Conservation (phyloP, 2,888 invertebrate species). For the Teinopalpus imperialis region DNA sequence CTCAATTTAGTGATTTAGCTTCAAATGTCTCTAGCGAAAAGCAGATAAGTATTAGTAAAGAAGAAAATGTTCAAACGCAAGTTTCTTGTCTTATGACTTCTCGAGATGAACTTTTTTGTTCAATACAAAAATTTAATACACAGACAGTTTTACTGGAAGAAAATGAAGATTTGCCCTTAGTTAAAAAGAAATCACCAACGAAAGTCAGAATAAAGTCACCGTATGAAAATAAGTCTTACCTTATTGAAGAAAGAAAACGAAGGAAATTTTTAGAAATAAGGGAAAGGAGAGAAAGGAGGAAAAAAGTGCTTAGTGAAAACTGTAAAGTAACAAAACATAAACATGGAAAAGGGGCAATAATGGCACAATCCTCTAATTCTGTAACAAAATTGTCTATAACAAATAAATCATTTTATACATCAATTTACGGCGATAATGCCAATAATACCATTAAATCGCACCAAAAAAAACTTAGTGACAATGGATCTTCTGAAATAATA, state of each 20-base stretch:
- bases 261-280: conserved; percentile 64
- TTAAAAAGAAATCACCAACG: conserved; percentile 53
- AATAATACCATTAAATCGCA: conserved; percentile 38
- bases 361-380: conserved; percentile 62
- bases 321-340: conserved; percentile 58
- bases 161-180: conserved; percentile 37
- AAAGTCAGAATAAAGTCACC: conserved; percentile 66
- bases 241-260: conserved; percentile 65
- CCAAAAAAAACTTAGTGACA: conserved; percentile 29
- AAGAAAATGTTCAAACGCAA: conserved; percentile 27
- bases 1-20: background rate
- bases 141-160: conserved; percentile 54
- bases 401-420: conserved; percentile 72
- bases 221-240: conserved; percentile 62
- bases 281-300: conserved; percentile 61
- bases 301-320: conserved; percentile 55
- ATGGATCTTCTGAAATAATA: conserved; percentile 26
- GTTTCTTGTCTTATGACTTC: conserved; percentile 29
- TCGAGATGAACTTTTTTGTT: conserved; percentile 47
- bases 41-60: background rate
- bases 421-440: conserved; percentile 60
- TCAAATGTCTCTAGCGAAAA: conserved; percentile 4
- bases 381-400: conserved; percentile 72
- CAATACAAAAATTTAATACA: conserved; percentile 51
- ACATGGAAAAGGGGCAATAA: conserved; percentile 44